Evolutionary conservation across 2,113 vertebrate species (phyloP), one percentile per base, ranked within the genome.

Genomic region (Symphodus melops): DNA sequence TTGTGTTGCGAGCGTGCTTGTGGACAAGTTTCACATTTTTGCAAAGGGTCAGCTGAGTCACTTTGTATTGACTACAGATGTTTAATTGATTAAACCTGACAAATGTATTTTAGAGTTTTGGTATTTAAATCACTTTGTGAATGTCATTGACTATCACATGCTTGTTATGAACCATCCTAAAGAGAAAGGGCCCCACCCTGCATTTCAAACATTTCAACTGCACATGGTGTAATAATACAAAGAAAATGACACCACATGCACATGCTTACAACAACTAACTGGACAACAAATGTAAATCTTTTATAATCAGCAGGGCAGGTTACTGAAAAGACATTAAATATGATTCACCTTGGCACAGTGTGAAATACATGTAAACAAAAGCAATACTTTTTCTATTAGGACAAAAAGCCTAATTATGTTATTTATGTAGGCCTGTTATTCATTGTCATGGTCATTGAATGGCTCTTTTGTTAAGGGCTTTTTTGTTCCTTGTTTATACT

Each of bases 191-290:
- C n/a, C 5, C 5, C n/a, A 37, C 59, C 52, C 52, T 56, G 33
- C 63, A 1, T 49, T 58, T 5, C 7, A 4, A 44, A 52, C n/a
- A 59, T 33, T 14, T 7, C 14, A 6, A 5, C 58, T 46, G 5
- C 17, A 8, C 2, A 37, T 33, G 14, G 0, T 54, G 23, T 57
- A 20, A 42, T 44, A 39, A 20, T 21, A 36, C 1, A 21, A 17
- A 28, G 0, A 21, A 20, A 46, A 16, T 8, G 48, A 48, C 46
- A 48, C 10, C n/a, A 25, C 33, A 8, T 0, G 0, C 0, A 19
- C 20, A 23, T 4, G 28, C 20, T 48, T 10, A 46, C 23, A 13
- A 8, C 4, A 16, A 48, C 28, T 33, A 16, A 48, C 46, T 48
- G 3, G 5, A 48, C n/a, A 51, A 51, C 19, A 51, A 19, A 48